Evolutionary conservation across 2,113 vertebrate genomes (phyloP).

Genomic region (Oryzias celebensis): DNA sequence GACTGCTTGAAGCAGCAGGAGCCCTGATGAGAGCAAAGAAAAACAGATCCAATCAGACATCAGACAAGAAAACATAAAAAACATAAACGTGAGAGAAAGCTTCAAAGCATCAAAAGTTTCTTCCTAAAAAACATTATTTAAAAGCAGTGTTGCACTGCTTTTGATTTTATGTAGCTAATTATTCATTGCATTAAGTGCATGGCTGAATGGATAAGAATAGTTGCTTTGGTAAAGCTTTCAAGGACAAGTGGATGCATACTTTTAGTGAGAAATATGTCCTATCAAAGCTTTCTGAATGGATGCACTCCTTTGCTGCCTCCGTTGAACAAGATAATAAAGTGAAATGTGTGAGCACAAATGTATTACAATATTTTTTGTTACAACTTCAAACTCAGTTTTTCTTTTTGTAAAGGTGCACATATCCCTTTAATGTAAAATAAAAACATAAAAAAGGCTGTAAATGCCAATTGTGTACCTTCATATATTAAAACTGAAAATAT

Average conservation of each 20-base stretch:
- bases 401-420: too few relatives aligned
- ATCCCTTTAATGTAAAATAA: too few relatives aligned
- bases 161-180: slow-evolving; percentile 24
- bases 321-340: slow-evolving; percentile 3
- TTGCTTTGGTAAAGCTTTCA: too few relatives aligned
- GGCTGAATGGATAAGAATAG: slow-evolving; percentile 40
- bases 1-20: slow-evolving; percentile 36
- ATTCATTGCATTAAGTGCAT: not conserved
- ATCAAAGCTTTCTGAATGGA: slow-evolving; percentile 18
- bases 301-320: slow-evolving; percentile 2
- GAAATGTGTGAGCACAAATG: slow-evolving; percentile 3
- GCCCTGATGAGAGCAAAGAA: slow-evolving; percentile 20
- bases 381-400: too few relatives aligned
- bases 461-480: slow-evolving; percentile 1
- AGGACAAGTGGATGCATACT: slow-evolving; percentile 3
- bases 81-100: too few relatives aligned
- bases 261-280: slow-evolving; percentile 14
- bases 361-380: not conserved
- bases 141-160: not conserved
- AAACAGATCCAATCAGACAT: slow-evolving; percentile 14
- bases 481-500: slow-evolving; percentile 5
- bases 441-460: not conserved
- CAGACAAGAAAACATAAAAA: slow-evolving; percentile 15
- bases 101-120: too few relatives aligned
- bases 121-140: too few relatives aligned